These are phyloP conservation scores for Siniperca knerii DNA, from an alignment of 2,113 vertebrate species.

Conservation along the genomic window DNA sequence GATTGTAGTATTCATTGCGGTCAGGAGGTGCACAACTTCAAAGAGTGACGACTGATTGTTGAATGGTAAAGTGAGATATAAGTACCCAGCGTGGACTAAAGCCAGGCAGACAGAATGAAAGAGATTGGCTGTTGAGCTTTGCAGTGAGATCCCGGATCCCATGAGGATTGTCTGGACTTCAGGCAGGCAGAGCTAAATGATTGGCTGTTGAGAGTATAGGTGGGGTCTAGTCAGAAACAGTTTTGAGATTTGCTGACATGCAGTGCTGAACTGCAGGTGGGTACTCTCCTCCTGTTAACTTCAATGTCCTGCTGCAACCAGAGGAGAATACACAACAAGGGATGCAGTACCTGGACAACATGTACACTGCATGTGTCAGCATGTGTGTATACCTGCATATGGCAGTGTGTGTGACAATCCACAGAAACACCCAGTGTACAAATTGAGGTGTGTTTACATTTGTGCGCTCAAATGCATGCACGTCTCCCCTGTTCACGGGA, in stretches of 20 bases:
- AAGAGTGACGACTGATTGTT: slow-evolving; percentile 5
- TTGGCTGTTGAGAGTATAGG: slow-evolving; percentile 11
- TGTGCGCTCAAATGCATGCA: not conserved
- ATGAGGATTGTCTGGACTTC: slow-evolving; percentile 8
- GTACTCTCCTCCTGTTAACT: slow-evolving; percentile 62
- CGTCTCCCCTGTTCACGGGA: slow-evolving; percentile 22
- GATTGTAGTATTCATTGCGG: slow-evolving; percentile 1
- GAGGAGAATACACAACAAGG: slow-evolving; percentile 57
- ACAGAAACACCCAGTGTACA: slow-evolving; percentile 17
- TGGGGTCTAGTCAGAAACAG: slow-evolving; percentile 25
- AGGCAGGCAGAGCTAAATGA: slow-evolving; percentile 4
- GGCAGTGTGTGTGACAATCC: slow-evolving; percentile 33
- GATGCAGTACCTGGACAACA: slow-evolving; percentile 16
- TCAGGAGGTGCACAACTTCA: not conserved
- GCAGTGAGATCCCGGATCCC: slow-evolving; percentile 4
- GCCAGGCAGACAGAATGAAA: slow-evolving; percentile 31
- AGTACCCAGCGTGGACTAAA: slow-evolving; percentile 1
- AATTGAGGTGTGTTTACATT: slow-evolving; percentile 24
- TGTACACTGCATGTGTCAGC: slow-evolving; percentile 39
- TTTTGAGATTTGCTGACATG: slow-evolving; percentile 55
- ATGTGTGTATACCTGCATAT: not conserved
- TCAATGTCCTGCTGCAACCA: slow-evolving; percentile 61
- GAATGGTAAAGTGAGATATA: slow-evolving; percentile 33
- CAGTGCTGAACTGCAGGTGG: slow-evolving; percentile 47
- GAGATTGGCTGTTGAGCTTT: slow-evolving; percentile 42